phyloP scores from a whole-genome alignment of 1,140 invertebrate species.

The Drosophila azteca region DNA sequence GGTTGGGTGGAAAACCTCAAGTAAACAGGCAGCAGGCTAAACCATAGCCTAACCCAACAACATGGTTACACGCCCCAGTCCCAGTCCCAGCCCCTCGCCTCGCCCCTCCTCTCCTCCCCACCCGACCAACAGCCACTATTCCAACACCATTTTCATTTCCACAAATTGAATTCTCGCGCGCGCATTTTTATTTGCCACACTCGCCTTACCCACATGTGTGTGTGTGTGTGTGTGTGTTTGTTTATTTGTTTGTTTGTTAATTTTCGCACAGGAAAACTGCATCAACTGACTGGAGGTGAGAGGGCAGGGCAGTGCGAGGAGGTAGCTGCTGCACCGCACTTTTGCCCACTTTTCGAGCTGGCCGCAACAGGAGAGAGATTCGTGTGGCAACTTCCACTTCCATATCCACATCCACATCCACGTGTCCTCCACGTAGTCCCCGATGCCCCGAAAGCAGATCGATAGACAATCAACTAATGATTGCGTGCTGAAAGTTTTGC shows the following conservation, averaged over 20 bases:
- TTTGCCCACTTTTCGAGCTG: not conserved
- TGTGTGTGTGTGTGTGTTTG: conserved; percentile 28
- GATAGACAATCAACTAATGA: conserved; percentile 63
- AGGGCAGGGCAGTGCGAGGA: too few species aligned
- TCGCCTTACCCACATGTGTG: conserved; percentile 17
- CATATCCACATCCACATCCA: too few species aligned
- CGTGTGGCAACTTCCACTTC: conserved; percentile 33
- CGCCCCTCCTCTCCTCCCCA: not conserved
- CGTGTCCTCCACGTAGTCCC: conserved; percentile 6
- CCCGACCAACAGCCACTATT: not conserved
- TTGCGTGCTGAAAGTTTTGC: conserved; percentile 46
- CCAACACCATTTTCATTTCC: conserved; percentile 57
- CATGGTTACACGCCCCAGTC: conserved; percentile 10
- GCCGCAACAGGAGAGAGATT: conserved; percentile 48
- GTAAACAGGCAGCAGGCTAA: conserved; percentile 66
- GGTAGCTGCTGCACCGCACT: not conserved
- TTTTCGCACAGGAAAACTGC: conserved; percentile 77
- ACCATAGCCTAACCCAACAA: conserved; percentile 32
- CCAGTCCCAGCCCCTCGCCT: not conserved
- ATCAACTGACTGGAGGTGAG: conserved; percentile 48
- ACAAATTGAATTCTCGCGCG: conserved; percentile 77
- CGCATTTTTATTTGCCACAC: conserved; percentile 59
- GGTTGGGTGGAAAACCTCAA: conserved; percentile 55
- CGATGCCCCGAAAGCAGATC: conserved; percentile 18
- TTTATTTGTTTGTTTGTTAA: conserved; percentile 61